Evolutionary conservation across 1,140 invertebrate genomes (phyloP), one percentile per base, ranked within the genome.

Genomic region (Gonioctena quinquepunctata): DNA sequence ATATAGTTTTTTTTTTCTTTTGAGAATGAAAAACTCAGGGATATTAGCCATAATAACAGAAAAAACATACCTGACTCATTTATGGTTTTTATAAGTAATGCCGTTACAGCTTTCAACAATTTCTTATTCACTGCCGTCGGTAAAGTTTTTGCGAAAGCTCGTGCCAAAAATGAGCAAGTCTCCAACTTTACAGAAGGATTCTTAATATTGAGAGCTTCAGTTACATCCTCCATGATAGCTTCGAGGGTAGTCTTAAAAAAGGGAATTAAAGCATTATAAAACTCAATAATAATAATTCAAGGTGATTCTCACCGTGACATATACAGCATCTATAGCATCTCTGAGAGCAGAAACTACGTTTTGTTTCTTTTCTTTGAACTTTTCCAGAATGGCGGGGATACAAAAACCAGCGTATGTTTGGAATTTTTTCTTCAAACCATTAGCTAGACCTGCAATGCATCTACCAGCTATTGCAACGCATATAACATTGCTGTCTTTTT

Each of bases 321-420:
- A 98, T 69, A 96, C 90, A 6, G 94, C 94, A 86, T 99, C 97
- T 27, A 95, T 92, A n/a, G 95, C 94, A 73, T 99, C 96, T 33
- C 94, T 85, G 16, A 99, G 84, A 1, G 92, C 90, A 27, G 87
- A 79, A 0, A 99, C 95, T 56, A 98, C 96, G 82, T 91, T 95
- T 33, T 90, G 87, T 80, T 99, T 99, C 85, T 98, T 99, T 83
- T 99, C 98, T 80, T 97, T 97, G 79, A 99, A 99, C 85, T 99
- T 99, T 77, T 98, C 96, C 6, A 99, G 82, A 21, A 97, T 87
- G 0, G 90, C 88, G 1, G 93, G 88, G 6, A 98, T 85, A 78
- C 93, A 93, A 25, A 90, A 87, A n/a, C 86, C 79, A 0, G 96
- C 92, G 86, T 98, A 97, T 0, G 91, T 88, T 8, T 89, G 86